phyloP scores from a whole-genome alignment of 2,888 invertebrate genomes.

The Parnassius orleans region DNA sequence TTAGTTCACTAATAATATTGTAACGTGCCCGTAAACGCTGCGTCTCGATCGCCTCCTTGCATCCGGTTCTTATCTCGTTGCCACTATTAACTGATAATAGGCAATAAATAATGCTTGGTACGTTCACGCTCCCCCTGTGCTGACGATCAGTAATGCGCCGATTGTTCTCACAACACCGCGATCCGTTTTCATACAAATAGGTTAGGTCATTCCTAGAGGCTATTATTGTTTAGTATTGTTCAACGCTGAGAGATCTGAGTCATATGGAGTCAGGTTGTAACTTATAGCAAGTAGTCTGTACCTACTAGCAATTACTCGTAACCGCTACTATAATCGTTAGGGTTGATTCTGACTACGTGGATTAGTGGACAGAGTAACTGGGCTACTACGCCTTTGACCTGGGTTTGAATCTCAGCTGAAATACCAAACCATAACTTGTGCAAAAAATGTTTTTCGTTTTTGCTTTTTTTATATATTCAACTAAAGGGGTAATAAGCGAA shows the following conservation, averaged over 20 bases:
- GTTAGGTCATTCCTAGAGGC: conserved; percentile 23
- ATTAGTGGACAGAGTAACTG: no score
- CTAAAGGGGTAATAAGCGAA: no score
- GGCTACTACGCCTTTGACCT: no score
- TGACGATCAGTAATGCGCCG: conserved; percentile 24
- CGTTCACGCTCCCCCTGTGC: conserved; percentile 26
- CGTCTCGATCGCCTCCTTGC: conserved; percentile 25
- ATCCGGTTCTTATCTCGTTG: conserved; percentile 38
- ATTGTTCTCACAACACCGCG: conserved; percentile 18
- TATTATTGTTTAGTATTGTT: conserved; percentile 15
- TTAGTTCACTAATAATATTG: conserved; percentile 31
- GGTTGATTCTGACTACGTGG: no score
- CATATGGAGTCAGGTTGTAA: conserved; percentile 1
- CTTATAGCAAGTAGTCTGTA: background rate
- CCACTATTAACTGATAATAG: conserved; percentile 39
- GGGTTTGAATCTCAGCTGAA: no score
- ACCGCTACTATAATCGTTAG: no score
- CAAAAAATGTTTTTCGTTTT: no score
- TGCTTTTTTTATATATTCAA: no score
- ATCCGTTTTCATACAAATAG: conserved; percentile 9
- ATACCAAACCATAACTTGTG: no score
- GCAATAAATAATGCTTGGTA: conserved; percentile 37
- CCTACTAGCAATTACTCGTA: no score
- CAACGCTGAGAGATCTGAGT: background rate
- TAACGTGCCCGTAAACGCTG: conserved; percentile 16